These are phyloP conservation scores for Charaxes varanes DNA, from an alignment of 1,140 invertebrate genomes.

Conservation along the genomic window DNA sequence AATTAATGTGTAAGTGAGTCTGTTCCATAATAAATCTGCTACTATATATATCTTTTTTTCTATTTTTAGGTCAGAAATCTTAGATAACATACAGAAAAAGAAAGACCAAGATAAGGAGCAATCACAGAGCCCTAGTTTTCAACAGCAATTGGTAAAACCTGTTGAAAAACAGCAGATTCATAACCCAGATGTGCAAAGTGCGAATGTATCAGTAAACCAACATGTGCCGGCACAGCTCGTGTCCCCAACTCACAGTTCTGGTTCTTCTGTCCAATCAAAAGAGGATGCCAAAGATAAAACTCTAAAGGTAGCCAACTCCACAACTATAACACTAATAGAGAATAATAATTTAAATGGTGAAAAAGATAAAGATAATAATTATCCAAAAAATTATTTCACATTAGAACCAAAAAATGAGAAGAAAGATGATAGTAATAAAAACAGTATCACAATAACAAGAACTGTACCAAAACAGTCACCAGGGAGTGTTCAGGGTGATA, in stretches of 20 bases:
- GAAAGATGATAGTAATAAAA: slow-evolving; percentile 59
- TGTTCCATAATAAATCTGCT: slow-evolving; percentile 3
- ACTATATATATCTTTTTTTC: slow-evolving; percentile 7
- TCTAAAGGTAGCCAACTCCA: slow-evolving; percentile 64
- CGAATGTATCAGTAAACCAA: slow-evolving; percentile 46
- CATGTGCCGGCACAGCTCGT: slow-evolving; percentile 56
- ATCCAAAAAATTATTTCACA: slow-evolving; percentile 61
- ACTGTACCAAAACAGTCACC: slow-evolving; percentile 54
- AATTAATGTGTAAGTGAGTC: slow-evolving; percentile 12
- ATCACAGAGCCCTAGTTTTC: slow-evolving; percentile 39
- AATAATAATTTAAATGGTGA: slow-evolving; percentile 47
- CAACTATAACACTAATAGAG: slow-evolving; percentile 61
- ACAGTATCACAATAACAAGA: slow-evolving; percentile 65
- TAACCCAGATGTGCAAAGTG: slow-evolving; percentile 34
- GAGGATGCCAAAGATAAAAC: slow-evolving; percentile 58
- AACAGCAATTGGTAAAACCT: slow-evolving; percentile 38
- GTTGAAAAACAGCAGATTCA: slow-evolving; percentile 42
- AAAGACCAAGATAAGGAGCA: slow-evolving; percentile 61
- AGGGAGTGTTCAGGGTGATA: slow-evolving; percentile 36
- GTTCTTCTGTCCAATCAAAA: slow-evolving; percentile 39
- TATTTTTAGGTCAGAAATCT: slow-evolving; percentile 58
- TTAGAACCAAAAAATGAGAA: slow-evolving; percentile 64
- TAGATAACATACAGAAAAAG: slow-evolving; percentile 60
- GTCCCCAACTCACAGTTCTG: slow-evolving; percentile 39
- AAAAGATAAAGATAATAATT: slow-evolving; percentile 59